Conservation (phyloP, 2,797 vertebrate genomes). For the Pangasius djambal region DNA sequence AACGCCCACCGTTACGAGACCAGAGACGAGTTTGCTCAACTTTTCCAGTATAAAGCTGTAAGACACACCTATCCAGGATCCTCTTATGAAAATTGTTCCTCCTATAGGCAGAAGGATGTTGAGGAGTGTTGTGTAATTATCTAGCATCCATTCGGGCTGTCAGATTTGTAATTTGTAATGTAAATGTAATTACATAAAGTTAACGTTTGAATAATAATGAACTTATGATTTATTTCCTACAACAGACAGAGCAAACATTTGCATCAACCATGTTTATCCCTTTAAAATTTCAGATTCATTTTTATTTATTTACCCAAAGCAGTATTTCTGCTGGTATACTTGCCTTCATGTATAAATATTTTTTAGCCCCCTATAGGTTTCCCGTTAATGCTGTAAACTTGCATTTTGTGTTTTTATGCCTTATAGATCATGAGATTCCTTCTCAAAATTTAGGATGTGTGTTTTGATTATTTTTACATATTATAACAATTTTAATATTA, state of each 20-base stretch:
- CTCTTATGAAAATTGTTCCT: not conserved
- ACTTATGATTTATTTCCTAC: not conserved
- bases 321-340: not conserved
- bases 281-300: not conserved
- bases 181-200: not conserved
- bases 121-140: not conserved
- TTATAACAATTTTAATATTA: not conserved
- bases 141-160: too few relatives aligned
- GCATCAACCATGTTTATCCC: not conserved
- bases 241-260: not conserved
- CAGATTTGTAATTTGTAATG: not conserved
- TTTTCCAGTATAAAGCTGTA: conserved; percentile 99
- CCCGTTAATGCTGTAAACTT: not conserved
- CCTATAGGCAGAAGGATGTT: not conserved
- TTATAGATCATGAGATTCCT: too few relatives aligned
- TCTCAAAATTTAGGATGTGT: too few relatives aligned
- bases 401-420: too few relatives aligned
- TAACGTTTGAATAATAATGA: not conserved
- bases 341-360: not conserved
- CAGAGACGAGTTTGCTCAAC: conserved; percentile 95
- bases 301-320: too few relatives aligned
- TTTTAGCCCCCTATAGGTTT: not conserved
- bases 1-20: conserved; percentile 96
- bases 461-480: too few relatives aligned
- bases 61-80: conserved; percentile 64